Base-by-base conservation (phyloP, 1,140 invertebrate genomes). In the Pachyrhynchus sulphureomaculatus region DNA sequence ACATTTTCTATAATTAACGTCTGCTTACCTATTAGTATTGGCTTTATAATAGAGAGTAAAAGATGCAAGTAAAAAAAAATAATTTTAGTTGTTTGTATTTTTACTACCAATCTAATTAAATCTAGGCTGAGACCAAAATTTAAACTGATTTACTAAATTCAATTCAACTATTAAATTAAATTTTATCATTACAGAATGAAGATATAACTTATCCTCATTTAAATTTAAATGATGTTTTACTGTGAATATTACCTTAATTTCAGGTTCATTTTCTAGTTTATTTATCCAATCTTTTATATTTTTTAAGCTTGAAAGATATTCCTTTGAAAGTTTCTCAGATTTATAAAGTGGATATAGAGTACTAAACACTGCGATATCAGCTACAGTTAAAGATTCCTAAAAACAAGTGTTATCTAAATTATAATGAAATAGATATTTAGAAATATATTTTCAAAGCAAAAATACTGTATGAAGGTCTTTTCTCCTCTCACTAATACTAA, bases 351-450 rank as follows among this genome's bases (percentile, higher is more conserved):
- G 84, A 76, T 86, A 88, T 5, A 89, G 57, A 20, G 81, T 83
- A 48, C 81, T 79, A 84, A 85, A 90, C 67, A 89, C 76, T 15
- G 82, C 80, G 32, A 85, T 75, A 74, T 90, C 88, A 36, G 80
- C 83, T 49, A 81, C 72, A 67, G 82, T 81, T 53, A 86, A 39
- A 55, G 77, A 74, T 36, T 78, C 73, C 81, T 82, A 66, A 37
- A 80, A 65, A 23, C 18, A 45, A 32, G 9, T 26, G 8, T 17
- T n/a, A 42, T 20, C 4, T n/a, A n/a, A n/a, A n/a, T n/a, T n/a
- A n/a, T n/a, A n/a, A n/a, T n/a, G n/a, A n/a, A 45, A 2, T 12
- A 13, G 8, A 1, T 23, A 45, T n/a, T 45, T 23, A 59, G 3
- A 49, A 39, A 23, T 17, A 75, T 42, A 17, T 61, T 51, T 68